Evolutionary conservation across 2,797 vertebrate species (phyloP).

Genomic region (Coregonus ussuriensis): DNA sequence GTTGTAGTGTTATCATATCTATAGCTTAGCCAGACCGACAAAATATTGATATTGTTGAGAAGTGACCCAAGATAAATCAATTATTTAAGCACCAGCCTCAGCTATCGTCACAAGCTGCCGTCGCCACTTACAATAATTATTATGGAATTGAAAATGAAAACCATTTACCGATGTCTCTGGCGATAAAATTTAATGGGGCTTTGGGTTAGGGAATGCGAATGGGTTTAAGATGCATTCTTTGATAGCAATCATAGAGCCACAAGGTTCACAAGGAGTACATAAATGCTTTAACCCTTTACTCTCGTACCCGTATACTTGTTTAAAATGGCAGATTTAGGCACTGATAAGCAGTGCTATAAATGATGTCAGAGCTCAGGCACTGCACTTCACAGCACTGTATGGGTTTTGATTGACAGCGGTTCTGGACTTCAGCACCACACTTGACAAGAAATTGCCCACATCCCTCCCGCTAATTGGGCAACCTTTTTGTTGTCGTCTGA

Average conservation of each 20-base stretch:
- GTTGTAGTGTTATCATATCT: constrained; percentile 45
- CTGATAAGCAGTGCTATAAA: no score
- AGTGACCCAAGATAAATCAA: constrained; percentile 52
- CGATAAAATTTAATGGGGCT: constrained; percentile 43
- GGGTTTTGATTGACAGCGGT: no score
- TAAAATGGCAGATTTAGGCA: no score
- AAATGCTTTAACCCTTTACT: background rate
- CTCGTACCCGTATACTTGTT: no score
- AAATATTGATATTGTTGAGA: constrained; percentile 51
- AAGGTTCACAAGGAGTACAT: background rate
- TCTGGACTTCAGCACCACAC: no score
- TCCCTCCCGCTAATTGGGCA: no score
- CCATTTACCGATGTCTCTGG: constrained; percentile 49
- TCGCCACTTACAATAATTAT: constrained; percentile 46
- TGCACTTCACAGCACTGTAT: no score
- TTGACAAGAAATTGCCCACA: no score
- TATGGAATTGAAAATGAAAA: constrained; percentile 60
- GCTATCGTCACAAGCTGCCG: constrained; percentile 24
- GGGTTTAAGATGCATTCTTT: constrained; percentile 16
- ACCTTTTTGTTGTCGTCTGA: no score
- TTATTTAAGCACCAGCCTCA: constrained; percentile 45
- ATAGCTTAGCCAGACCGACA: constrained; percentile 40
- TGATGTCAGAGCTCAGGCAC: no score
- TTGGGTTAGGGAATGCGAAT: constrained; percentile 27
- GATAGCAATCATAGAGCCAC: background rate